Conservation (phyloP, 2,888 invertebrate genomes). For the Drosophila fungiperda region DNA sequence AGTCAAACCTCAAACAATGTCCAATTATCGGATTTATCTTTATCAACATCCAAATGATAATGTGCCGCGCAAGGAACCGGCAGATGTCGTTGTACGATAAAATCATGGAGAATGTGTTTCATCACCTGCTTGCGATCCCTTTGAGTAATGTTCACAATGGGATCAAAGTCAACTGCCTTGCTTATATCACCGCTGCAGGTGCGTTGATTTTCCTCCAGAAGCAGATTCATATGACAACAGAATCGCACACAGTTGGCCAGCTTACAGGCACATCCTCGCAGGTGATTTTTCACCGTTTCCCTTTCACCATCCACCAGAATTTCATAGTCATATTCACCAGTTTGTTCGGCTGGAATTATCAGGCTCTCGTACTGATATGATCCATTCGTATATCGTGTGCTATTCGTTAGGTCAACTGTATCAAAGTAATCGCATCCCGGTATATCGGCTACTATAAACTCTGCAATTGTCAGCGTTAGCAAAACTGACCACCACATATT, state of each 20-base stretch:
- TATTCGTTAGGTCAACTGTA: too few relatives aligned
- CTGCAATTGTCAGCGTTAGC: not conserved
- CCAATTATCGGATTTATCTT: slow-evolving; percentile 30
- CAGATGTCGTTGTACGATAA: slow-evolving; percentile 38
- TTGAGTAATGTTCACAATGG: slow-evolving; percentile 32
- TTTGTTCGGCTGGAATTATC: too few relatives aligned
- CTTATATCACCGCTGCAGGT: slow-evolving; percentile 16
- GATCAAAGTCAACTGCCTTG: slow-evolving; percentile 1
- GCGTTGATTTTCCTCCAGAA: too few relatives aligned
- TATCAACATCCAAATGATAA: slow-evolving; percentile 18
- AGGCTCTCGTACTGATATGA: too few relatives aligned
- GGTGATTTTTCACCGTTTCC: too few relatives aligned
- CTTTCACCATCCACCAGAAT: too few relatives aligned
- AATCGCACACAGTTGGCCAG: too few relatives aligned
- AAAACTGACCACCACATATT: slow-evolving; percentile 14
- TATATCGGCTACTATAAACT: slow-evolving; percentile 23
- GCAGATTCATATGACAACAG: too few relatives aligned
- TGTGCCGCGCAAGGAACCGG: slow-evolving; percentile 45
- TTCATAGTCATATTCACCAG: too few relatives aligned
- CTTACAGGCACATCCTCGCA: too few relatives aligned
- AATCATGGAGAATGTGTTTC: slow-evolving; percentile 28
- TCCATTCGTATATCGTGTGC: too few relatives aligned
- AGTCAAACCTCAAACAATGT: slow-evolving; percentile 37
- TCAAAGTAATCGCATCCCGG: not conserved
- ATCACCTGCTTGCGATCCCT: slow-evolving; percentile 3